Percentiles rank a stretch among this genome's conserved stretches.
Evolutionary conservation across 2,797 vertebrate species (phyloP).

Genomic region (Neosalanx taihuensis): DNA sequence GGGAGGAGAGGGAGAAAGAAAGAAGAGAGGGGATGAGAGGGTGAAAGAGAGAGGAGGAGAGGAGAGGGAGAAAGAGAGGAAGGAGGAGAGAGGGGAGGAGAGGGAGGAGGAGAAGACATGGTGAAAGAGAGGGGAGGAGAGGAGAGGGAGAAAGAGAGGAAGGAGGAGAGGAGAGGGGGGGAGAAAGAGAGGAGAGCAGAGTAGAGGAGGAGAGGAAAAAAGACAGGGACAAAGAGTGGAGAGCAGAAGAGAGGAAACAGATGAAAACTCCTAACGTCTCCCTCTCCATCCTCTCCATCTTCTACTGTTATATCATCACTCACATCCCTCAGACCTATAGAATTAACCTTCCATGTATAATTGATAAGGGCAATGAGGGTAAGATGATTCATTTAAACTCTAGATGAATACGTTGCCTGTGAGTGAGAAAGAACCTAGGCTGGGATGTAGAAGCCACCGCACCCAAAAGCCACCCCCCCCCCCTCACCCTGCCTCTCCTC

Average conservation of each 20-base stretch:
- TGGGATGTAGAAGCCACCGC: neutral
- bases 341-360: conserved; percentile 38
- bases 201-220: no score
- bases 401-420: neutral
- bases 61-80: no score
- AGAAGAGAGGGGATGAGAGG: no score
- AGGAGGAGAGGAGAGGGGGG: no score
- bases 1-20: no score
- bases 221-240: no score
- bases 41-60: no score
- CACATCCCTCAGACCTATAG: conserved; percentile 17
- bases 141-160: no score
- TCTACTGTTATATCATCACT: conserved; percentile 12
- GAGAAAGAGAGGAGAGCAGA: no score
- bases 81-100: no score
- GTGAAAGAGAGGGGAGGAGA: no score
- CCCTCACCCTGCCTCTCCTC: conserved; percentile 45
- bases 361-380: conserved; percentile 15
- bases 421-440: neutral
- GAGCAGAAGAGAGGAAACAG: conserved; percentile 6
- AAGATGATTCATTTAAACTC: conserved; percentile 11
- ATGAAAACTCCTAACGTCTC: neutral
- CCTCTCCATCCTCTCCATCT: neutral
- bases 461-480: neutral
- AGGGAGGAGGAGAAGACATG: no score